Base-by-base conservation (phyloP, 2,888 invertebrate genomes). In the Belgica antarctica region DNA sequence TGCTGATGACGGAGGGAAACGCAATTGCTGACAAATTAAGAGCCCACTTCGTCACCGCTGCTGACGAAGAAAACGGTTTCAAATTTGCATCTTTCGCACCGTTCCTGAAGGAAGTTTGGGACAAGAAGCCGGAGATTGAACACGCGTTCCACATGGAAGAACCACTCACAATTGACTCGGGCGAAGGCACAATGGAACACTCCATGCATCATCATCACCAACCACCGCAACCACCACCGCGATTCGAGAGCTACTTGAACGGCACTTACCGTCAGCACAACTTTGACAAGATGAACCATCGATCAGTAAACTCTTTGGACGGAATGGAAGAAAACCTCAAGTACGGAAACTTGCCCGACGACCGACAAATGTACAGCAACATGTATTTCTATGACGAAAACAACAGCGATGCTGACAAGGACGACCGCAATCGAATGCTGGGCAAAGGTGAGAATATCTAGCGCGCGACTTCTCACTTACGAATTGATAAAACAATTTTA, bases 31-130 rank as follows among this genome's bases (percentile, higher is more conserved):
- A 96, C 79, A 82, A 91, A 71, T 84, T 94, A 28, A 89, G 89
- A 72, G 95, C 94, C 0, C 93, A 93, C 81, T 97, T 96, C 80
- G 92, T 94, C 84, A 95, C 94, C 0, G 92, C 92, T 71, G 89
- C 92, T 1, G 86, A 89, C 12, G 89, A 89, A 52, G 70, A 70
- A 73, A 90, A 89, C 75, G 90, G 90, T 79, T 90, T 89, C 74
- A 94, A 94, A 83, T 90, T 94, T 76, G 93, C 94, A 28, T 94
- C 94, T 80, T 96, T 94, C 80, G 93, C 92, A 61, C 94, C 95
- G 61, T 96, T 96, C 83, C 92, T 96, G 82, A 94, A 94, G 78
- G 94, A 94, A 79, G 95, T 94, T 22, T 96, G 94, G 95, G 94
- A 95, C 78, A 91, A 93, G 75, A 94, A 95, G 75, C 93, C 92